A percentile compares a stretch with the other conserved stretches of the same genome.
Evolutionary conservation across 2,888 invertebrate genomes (phyloP).

Genomic region (Thera obeliscata): DNA sequence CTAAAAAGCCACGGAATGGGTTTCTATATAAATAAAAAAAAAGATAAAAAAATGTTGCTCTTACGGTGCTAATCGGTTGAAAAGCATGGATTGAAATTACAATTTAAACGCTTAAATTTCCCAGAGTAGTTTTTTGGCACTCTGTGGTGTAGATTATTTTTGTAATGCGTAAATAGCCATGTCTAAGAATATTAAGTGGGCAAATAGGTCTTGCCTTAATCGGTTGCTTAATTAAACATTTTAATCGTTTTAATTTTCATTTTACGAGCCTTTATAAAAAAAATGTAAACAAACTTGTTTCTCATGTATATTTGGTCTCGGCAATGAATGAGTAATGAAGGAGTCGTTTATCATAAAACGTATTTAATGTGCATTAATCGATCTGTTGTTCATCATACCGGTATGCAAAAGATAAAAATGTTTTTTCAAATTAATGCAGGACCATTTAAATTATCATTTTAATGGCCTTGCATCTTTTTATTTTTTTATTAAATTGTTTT

Average conservation of each 20-base stretch:
- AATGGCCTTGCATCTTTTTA: background rate
- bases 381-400: background rate
- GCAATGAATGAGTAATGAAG: constrained; percentile 14
- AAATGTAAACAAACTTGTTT: constrained; percentile 12
- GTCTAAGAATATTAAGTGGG: constrained; percentile 17
- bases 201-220: constrained; percentile 18
- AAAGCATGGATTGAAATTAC: background rate
- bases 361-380: constrained; percentile 7
- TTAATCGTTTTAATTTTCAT: constrained; percentile 15
- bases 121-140: background rate
- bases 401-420: background rate
- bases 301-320: constrained; percentile 1
- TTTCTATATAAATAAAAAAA: too few relatives aligned
- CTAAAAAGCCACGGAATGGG: too few relatives aligned
- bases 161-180: constrained; percentile 14
- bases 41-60: too few relatives aligned
- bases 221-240: constrained; percentile 15
- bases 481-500: background rate
- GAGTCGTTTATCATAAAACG: constrained; percentile 17
- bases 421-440: background rate
- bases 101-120: background rate
- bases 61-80: background rate
- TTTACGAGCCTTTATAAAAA: constrained; percentile 14
- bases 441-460: background rate
- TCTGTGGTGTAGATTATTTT: constrained; percentile 7